These are phyloP conservation scores for Pogonomyrmex californicus DNA, from an alignment of 1,140 invertebrate species.

Conservation along the genomic window DNA sequence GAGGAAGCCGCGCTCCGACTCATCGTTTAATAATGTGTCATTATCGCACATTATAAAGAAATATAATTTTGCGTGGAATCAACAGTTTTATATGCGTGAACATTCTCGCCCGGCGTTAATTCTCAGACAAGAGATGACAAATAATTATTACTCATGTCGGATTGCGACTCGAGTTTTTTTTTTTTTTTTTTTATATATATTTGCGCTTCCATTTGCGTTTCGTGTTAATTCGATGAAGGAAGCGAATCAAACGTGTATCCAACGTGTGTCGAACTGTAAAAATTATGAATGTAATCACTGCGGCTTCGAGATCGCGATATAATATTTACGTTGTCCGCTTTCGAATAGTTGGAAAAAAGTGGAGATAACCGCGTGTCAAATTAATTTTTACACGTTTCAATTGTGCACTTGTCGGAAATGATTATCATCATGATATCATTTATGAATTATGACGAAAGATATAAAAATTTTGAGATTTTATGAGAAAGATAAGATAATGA, in stretches of 20 bases:
- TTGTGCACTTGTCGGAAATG: neutral
- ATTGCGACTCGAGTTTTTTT: neutral
- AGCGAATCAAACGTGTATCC: slow-evolving; percentile 7
- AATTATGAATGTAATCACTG: neutral
- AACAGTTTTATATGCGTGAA: slow-evolving; percentile 59
- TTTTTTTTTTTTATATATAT: neutral
- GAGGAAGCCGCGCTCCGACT: slow-evolving; percentile 23
- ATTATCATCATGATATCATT: neutral
- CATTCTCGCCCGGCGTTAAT: slow-evolving; percentile 61
- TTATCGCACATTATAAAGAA: slow-evolving; percentile 56
- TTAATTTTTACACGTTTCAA: neutral
- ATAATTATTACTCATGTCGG: slow-evolving; percentile 23
- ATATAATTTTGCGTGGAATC: slow-evolving; percentile 68
- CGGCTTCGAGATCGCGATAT: neutral
- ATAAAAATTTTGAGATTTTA: neutral
- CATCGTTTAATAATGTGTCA: slow-evolving; percentile 65
- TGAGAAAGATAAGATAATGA: neutral
- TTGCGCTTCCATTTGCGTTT: neutral
- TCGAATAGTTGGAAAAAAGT: too few relatives aligned
- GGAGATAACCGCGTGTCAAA: neutral
- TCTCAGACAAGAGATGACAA: slow-evolving; percentile 46
- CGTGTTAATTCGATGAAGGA: neutral
- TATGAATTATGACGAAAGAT: neutral
- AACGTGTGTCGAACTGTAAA: neutral
- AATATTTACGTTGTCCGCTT: neutral